These are phyloP conservation scores for Pocillopora verrucosa DNA, from an alignment of 64 coral and sea anemone species.

Conservation along the genomic window DNA sequence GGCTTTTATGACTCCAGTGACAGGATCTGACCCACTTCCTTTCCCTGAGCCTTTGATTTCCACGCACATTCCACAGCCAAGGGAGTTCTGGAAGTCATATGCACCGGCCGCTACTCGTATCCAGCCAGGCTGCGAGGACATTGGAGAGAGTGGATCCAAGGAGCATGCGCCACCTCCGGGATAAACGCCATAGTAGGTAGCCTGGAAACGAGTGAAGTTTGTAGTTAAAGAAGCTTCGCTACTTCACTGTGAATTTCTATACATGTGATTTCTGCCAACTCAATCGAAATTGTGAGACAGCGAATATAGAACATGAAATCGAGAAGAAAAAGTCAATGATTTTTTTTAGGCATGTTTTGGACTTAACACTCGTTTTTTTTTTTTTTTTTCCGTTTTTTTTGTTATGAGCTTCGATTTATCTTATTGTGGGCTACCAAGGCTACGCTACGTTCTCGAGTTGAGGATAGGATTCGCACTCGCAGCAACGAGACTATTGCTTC, in stretches of 20 bases:
- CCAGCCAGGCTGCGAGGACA: conserved; percentile 82
- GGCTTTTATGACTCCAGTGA: conserved; percentile 72
- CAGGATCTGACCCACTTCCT: conserved; percentile 70
- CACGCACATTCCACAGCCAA: conserved; percentile 95
- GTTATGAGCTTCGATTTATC: too few relatives aligned
- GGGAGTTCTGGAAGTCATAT: conserved; percentile 72
- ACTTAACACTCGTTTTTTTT: too few relatives aligned
- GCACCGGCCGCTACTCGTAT: conserved; percentile 71
- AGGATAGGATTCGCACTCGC: too few relatives aligned
- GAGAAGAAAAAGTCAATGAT: too few relatives aligned
- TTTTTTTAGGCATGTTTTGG: too few relatives aligned
- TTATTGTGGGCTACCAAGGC: too few relatives aligned
- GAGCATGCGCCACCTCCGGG: conserved; percentile 86
- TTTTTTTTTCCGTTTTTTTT: too few relatives aligned
- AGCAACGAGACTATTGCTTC: too few relatives aligned
- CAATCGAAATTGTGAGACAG: neutral
- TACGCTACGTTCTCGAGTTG: too few relatives aligned
- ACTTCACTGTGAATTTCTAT: neutral
- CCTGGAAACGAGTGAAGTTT: conserved; percentile 19
- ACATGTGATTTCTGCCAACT: neutral
- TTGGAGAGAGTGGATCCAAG: conserved; percentile 71
- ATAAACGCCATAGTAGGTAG: conserved; percentile 77
- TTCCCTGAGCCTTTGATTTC: conserved; percentile 77
- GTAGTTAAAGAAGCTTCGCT: neutral
- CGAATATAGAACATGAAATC: too few relatives aligned